phyloP scores from a whole-genome alignment of 1,140 invertebrate genomes.

The Pseudomyrmex flavicornis region DNA sequence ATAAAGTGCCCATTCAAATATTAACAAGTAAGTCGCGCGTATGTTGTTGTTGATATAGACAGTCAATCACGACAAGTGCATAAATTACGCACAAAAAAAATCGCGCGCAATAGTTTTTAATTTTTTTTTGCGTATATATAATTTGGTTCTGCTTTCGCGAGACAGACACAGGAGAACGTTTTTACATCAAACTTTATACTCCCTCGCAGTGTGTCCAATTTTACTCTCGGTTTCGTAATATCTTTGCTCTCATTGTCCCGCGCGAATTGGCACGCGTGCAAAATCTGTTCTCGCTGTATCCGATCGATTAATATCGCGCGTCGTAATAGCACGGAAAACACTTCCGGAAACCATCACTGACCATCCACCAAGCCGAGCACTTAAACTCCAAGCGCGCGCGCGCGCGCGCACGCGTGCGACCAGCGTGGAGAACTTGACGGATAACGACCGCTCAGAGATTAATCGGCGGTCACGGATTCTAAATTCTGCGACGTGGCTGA shows the following conservation, averaged over 20 bases:
- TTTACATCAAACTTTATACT: constrained; percentile 23
- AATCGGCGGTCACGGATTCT: constrained; percentile 79
- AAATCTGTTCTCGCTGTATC: constrained; percentile 46
- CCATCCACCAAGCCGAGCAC: constrained; percentile 66
- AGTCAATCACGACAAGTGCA: too few relatives aligned
- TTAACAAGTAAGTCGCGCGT: not conserved
- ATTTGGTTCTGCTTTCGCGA: not conserved
- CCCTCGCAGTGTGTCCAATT: constrained; percentile 18
- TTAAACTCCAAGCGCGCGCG: constrained; percentile 66
- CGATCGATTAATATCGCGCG: constrained; percentile 69
- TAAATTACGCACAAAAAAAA: too few relatives aligned
- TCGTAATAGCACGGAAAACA: constrained; percentile 72
- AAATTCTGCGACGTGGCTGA: constrained; percentile 76
- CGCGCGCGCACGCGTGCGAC: constrained; percentile 22
- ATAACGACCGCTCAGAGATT: constrained; percentile 80
- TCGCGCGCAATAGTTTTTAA: too few relatives aligned
- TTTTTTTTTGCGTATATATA: too few relatives aligned
- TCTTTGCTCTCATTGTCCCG: constrained; percentile 52
- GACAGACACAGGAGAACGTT: constrained; percentile 2
- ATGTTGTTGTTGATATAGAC: too few relatives aligned
- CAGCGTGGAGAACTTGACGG: constrained; percentile 77
- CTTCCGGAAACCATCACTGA: constrained; percentile 69
- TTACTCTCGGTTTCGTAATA: constrained; percentile 19
- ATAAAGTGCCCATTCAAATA: not conserved
- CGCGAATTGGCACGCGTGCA: constrained; percentile 51